Base-by-base conservation (phyloP, 35 echinoderm and acorn worm species). In the Hemicentrotus pulcherrimus region DNA sequence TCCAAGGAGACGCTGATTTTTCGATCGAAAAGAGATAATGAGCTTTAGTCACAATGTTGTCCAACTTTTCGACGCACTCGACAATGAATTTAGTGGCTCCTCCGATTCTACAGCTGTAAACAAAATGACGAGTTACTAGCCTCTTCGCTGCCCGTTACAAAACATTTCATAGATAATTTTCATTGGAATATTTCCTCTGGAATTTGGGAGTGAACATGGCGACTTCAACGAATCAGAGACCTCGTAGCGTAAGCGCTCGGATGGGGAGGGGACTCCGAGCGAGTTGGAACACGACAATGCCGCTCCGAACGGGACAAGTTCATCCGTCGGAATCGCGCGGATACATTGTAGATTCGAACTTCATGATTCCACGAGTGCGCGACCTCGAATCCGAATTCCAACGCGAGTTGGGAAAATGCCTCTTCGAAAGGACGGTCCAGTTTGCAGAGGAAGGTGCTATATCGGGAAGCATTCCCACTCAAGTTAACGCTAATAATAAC, bases 371-470 rank as follows among this genome's bases (percentile, higher is more conserved):
- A 11, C 45, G 91, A 47, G 91, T 93, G 19, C 91, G 91, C 91
- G 94, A 95, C 58, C 48, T 95, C 13, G 94, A 95, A 95, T 95
- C 94, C 4, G 86, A 95, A 46, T 95, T 95, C 46, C 94, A 95
- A 47, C 86, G 86, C 31, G 94, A 95, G 58, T 47, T 95, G 5
- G 88, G 94, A 59, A 95, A 95, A 95, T 95, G 94, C 50, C 71
- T 95, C 30, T 95, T 95, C 88, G 94, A 95, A n/a, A 95, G 88
- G 45, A 50, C 94, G 16, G 86, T 95, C 4, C 86, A 95, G 50
- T 55, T 48, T 32, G 46, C 88, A 15, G 94, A 95, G 71, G 88
- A 61, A 46, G 88, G 61, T 16, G 50, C 31, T 32, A 59, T 47
- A 31, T 32, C 86, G 50, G 86, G 87, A 28, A 31, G 46, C 22